Evolutionary conservation across 2,797 vertebrate genomes (phyloP), one percentile per base, ranked within the genome.

Genomic region (Arnoldichthys spilopterus): DNA sequence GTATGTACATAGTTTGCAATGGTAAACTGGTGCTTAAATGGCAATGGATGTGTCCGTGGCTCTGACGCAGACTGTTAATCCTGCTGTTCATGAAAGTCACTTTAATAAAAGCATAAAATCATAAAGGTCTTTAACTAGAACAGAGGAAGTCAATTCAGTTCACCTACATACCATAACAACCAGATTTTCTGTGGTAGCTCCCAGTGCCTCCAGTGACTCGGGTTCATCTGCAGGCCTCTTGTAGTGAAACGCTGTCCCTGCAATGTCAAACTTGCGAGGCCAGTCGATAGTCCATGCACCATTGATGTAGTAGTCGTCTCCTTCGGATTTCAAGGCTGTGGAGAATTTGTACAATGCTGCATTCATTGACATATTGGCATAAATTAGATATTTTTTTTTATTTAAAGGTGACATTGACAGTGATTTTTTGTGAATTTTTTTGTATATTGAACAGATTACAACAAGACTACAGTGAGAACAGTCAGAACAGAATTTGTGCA

Each of bases 231-330:
- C 85, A 45, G 97, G 96, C 73, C 98, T 96, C 93, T 94, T 96
- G 90, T 99, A 99, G 91, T 98, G 94, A 90, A 99, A 98, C 69
- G 97, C 94, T 56, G 98, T 98, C 62, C 96, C 97, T 54, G 96
- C 95, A 30, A 98, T 95, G 91, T 99, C 96, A 87, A 99, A 99
- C 91, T 98, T 99, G 86, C 97, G 92, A 79, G 98, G 97, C 98
- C 98, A 99, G 91, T 99, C 98, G 83, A 99, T 99, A 89, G 97
- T 99, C 98, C 98, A 99, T 28, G 97, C 98, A 77, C 98, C 97
- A 75, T 99, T 99, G 91, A 99, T 98, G 90, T 98, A 98, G 89
- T 98, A 99, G 89, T 98, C 95, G 83, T 98, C 96, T 4, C 88
- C 94, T 88, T 99, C 96, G 18, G 97, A 97, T 91, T 99, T 99